A percentile compares a stretch with the other conserved stretches of the same genome.
Conservation (phyloP, 2,113 vertebrate genomes). For the Tupaia chinensis region DNA sequence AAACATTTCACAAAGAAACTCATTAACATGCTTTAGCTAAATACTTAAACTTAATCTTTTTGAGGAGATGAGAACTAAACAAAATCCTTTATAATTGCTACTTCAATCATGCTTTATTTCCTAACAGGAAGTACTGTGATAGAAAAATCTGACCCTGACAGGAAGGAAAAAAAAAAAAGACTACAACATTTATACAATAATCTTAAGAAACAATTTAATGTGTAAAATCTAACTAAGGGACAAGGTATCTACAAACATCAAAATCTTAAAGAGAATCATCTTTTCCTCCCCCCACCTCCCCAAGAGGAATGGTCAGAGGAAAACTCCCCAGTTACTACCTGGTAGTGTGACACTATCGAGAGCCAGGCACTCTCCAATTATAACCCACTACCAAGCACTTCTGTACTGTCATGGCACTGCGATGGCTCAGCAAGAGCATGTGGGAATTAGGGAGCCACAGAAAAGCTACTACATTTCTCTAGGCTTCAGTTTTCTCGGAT, state of each 20-base stretch:
- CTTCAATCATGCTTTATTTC: neutral
- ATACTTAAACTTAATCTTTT: conserved; percentile 51
- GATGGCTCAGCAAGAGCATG: neutral
- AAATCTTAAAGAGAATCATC: neutral
- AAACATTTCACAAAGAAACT: conserved; percentile 73
- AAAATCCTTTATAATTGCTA: neutral
- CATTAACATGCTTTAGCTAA: conserved; percentile 64
- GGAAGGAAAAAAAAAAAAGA: neutral
- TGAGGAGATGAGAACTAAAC: conserved; percentile 47
- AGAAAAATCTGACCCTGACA: conserved; percentile 17
- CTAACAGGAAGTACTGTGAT: neutral
- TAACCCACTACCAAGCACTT: no score
- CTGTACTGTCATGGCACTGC: neutral
- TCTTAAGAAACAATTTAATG: neutral
- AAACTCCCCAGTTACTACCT: neutral
- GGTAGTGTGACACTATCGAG: accelerated
- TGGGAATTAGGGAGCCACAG: neutral
- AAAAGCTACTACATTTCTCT: neutral
- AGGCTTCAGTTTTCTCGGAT: conserved; percentile 20
- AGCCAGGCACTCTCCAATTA: neutral
- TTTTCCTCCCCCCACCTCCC: neutral
- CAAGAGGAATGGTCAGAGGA: neutral
- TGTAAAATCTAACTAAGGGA: neutral
- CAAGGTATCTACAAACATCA: neutral
- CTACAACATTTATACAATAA: conserved; percentile 12